Percentiles rank a stretch among this genome's conserved stretches.
Conservation (phyloP, 2,797 vertebrate species). For the Nannoperca australis region DNA sequence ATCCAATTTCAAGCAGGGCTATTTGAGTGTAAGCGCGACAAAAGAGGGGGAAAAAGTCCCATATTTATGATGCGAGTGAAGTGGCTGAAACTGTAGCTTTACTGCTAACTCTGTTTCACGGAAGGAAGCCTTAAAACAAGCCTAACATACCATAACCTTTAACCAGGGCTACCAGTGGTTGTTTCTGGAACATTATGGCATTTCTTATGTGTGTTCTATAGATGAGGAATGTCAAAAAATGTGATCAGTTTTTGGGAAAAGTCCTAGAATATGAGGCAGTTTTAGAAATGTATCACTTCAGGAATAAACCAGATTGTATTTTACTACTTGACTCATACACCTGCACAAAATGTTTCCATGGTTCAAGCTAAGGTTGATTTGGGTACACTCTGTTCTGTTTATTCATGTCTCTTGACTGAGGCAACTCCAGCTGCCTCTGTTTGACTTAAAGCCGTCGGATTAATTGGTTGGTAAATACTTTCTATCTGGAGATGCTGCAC, state of each 20-base stretch:
- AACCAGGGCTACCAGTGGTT: not conserved
- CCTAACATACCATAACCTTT: not conserved
- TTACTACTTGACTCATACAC: not conserved
- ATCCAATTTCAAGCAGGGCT: no score
- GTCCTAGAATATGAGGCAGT: not conserved
- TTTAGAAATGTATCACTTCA: not conserved
- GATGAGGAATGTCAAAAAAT: not conserved
- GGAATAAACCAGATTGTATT: not conserved
- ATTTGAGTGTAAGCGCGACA: no score
- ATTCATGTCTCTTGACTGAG: not conserved
- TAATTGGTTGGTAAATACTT: not conserved
- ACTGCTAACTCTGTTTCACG: not conserved
- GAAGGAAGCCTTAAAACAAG: not conserved
- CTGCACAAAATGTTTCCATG: no score
- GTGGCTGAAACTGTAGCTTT: not conserved
- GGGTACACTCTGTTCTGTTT: not conserved
- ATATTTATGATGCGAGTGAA: not conserved
- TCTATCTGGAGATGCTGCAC: not conserved
- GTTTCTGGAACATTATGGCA: not conserved
- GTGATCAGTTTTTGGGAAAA: constrained; percentile 4
- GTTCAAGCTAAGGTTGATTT: constrained; percentile 7
- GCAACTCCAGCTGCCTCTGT: not conserved
- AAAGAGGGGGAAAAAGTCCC: no score
- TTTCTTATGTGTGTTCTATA: not conserved
- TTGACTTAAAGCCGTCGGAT: not conserved